Evolutionary conservation across 2,113 vertebrate genomes (phyloP).

Genomic region (Taurulus bubalis): DNA sequence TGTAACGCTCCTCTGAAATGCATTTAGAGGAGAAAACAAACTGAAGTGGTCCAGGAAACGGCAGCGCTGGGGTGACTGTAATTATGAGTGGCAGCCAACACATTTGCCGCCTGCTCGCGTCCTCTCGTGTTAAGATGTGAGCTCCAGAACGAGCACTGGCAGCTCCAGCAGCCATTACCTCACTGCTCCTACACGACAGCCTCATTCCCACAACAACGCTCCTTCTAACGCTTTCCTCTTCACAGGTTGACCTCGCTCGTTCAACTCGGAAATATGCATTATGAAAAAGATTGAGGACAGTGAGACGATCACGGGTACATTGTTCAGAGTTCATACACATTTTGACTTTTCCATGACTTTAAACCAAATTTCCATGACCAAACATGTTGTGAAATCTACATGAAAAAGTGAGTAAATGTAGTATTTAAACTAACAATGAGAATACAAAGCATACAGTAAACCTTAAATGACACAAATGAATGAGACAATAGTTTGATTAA

Average conservation of each 20-base stretch:
- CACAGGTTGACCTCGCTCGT: background rate
- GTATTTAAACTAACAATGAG: too few relatives aligned
- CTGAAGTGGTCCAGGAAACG: conserved; percentile 54
- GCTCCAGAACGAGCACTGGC: conserved; percentile 47
- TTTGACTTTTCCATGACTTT: too few relatives aligned
- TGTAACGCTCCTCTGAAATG: conserved; percentile 59
- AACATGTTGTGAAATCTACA: too few relatives aligned
- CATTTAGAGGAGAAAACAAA: conserved; percentile 62
- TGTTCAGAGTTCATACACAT: too few relatives aligned
- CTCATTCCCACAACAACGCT: conserved; percentile 23
- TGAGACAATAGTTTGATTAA: too few relatives aligned
- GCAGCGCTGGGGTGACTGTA: conserved; percentile 49
- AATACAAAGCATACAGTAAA: too few relatives aligned
- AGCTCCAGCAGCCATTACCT: conserved; percentile 53
- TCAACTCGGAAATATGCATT: background rate
- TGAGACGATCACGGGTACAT: background rate
- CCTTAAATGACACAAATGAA: too few relatives aligned
- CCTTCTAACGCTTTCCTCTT: conserved; percentile 8
- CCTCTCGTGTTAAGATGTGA: conserved; percentile 39
- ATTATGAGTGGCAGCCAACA: conserved; percentile 75
- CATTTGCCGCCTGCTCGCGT: conserved; percentile 54
- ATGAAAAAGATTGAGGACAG: background rate
- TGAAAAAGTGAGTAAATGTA: too few relatives aligned
- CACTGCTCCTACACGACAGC: conserved; percentile 37
- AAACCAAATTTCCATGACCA: too few relatives aligned